Percentiles rank a stretch among this genome's conserved stretches.
Evolutionary conservation across 2,888 invertebrate species (phyloP).

Genomic region (Acrobasis suavella): DNA sequence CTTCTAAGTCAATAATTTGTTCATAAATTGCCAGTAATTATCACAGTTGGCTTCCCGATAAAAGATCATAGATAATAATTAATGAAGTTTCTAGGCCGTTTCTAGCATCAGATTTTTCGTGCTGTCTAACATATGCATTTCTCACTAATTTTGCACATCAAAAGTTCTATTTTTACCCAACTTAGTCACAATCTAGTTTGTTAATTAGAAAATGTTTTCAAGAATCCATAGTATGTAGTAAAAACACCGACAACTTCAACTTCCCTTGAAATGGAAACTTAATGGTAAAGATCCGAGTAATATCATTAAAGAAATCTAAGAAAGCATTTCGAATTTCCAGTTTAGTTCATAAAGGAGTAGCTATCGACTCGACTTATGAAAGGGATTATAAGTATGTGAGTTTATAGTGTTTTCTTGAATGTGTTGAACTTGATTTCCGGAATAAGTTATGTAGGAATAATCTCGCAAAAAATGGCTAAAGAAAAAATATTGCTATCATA

Average conservation of each 20-base stretch:
- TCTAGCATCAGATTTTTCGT: too few species aligned
- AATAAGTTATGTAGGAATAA: not conserved
- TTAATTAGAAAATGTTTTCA: constrained; percentile 11
- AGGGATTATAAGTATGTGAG: constrained; percentile 3
- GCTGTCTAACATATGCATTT: not conserved
- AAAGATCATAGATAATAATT: too few species aligned
- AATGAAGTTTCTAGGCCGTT: too few species aligned
- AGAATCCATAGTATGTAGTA: constrained; percentile 5
- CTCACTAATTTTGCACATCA: not conserved
- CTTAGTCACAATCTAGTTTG: not conserved
- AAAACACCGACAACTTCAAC: constrained; percentile 1
- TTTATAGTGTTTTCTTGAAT: constrained; percentile 10
- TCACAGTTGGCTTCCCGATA: too few species aligned
- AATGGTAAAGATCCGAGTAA: constrained; percentile 13
- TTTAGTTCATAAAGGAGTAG: not conserved
- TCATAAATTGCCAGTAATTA: too few species aligned
- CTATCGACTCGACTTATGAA: not conserved
- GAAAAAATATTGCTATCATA: too few species aligned
- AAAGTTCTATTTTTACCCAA: not conserved
- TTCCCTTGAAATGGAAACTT: constrained; percentile 13
- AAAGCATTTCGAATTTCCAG: constrained; percentile 3
- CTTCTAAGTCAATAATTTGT: too few species aligned
- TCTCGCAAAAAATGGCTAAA: too few species aligned
- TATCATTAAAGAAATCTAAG: constrained; percentile 12
- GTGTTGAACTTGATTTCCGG: not conserved